Base-by-base conservation (phyloP, 1,140 invertebrate species). In the Drosophila busckii region DNA sequence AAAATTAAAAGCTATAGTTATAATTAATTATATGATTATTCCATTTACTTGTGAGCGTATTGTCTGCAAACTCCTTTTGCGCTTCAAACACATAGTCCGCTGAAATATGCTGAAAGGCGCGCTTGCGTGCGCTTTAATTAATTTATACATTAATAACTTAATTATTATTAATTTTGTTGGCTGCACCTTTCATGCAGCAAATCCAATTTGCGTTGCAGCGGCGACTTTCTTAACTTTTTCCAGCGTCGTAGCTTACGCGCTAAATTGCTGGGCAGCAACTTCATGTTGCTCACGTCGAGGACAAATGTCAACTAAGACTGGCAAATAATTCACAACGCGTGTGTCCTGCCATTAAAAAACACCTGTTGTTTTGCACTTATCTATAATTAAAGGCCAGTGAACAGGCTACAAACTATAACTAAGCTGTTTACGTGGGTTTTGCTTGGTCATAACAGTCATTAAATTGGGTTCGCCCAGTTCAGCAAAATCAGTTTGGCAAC, bases 301-400 rank as follows among this genome's bases (percentile, higher is more conserved):
- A 4, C 66, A 31, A 40, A n/a, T 4, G 10, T 2, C 22, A 56
- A 78, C 40, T 78, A 60, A n/a, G n/a, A n/a, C n/a, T 23, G 26
- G 4, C 8, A 3, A 17, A 26, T 29, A 15, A 40, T 8, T 10
- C 4, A 12, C 29, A 31, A 16, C 17, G n/a, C 8, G 41, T 8
- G 9, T 46, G 25, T 35, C 38, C 25, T 60, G 63, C 12, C 35
- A 73, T 73, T 69, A 80, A 65, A 49, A 65, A 4, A 69, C 73
- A 73, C 59, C 69, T 82, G 75, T 73, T 73, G 54, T 80, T 80
- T 73, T 80, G 73, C 75, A 65, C 59, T 73, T 56, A 73, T 82
- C 53, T 82, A 82, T 80, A 80, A 80, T 80, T 80, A 56, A 82
- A 38, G 20, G 15, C 10, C n/a, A n/a, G n/a, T n/a, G n/a, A n/a